Conservation (phyloP, 2,797 vertebrate species). For the Limosa lapponica region DNA sequence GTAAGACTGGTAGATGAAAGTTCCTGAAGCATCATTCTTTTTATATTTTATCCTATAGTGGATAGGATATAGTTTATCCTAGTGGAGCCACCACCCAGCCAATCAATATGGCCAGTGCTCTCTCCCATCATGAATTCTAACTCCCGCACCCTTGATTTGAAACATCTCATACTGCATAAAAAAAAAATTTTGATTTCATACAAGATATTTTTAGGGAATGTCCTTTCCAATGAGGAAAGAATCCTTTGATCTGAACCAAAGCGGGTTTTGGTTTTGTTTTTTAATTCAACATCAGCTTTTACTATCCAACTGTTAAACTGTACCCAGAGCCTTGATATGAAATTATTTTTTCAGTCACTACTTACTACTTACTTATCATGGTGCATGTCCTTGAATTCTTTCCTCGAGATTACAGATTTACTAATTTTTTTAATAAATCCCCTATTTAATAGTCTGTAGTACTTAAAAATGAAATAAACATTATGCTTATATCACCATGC, state of each 20-base stretch:
- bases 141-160: background rate
- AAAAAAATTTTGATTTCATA: background rate
- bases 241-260: background rate
- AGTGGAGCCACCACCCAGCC: background rate
- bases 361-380: background rate
- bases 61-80: background rate
- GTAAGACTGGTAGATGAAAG: background rate
- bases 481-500: background rate
- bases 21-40: background rate
- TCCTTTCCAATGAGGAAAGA: background rate
- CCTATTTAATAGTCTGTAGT: background rate
- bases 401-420: background rate
- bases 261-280: fast-evolving
- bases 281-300: background rate
- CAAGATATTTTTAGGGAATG: background rate
- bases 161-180: background rate
- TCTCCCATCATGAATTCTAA: background rate
- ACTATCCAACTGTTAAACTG: background rate
- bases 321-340: background rate
- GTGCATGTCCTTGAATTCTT: background rate
- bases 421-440: background rate
- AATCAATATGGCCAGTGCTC: fast-evolving
- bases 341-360: background rate
- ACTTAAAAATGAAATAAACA: fast-evolving
- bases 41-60: background rate